Conservation (phyloP, 2,797 vertebrate genomes). For the Bradypus variegatus region DNA sequence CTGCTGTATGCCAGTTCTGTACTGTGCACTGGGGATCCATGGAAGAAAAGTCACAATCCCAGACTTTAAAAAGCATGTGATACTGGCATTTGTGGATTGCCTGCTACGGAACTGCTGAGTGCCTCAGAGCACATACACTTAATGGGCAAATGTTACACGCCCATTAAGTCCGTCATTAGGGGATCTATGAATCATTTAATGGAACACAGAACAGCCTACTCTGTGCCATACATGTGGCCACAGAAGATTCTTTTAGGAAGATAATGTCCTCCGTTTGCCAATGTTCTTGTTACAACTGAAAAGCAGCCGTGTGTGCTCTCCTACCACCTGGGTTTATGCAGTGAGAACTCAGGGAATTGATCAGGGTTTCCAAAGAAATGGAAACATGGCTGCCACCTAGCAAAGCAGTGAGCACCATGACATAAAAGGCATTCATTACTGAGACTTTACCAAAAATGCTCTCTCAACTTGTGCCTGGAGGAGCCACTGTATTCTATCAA, state of each 20-base stretch:
- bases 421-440: not conserved
- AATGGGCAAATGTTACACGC: slow-evolving; percentile 19
- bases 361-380: not conserved
- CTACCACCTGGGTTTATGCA: not conserved
- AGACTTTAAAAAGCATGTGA: not conserved
- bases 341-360: not conserved
- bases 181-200: slow-evolving; percentile 34
- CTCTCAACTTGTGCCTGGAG: not conserved
- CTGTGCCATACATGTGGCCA: not conserved
- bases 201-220: slow-evolving; percentile 14
- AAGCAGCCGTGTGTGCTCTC: not conserved
- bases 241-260: slow-evolving; percentile 29
- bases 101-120: not conserved
- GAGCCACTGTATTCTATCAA: not conserved
- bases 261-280: slow-evolving; percentile 4
- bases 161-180: slow-evolving; percentile 38
- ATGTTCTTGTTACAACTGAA: not conserved
- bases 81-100: not conserved
- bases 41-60: not conserved
- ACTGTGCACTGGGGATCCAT: not conserved
- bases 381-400: not conserved
- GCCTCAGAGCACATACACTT: slow-evolving; percentile 6
- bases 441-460: not conserved
- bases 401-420: not conserved
- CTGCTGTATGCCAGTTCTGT: not conserved